A percentile compares a stretch with the other conserved stretches of the same genome.
Conservation (phyloP, 2,797 vertebrate genomes). For the Hypotaenidia philippensis region DNA sequence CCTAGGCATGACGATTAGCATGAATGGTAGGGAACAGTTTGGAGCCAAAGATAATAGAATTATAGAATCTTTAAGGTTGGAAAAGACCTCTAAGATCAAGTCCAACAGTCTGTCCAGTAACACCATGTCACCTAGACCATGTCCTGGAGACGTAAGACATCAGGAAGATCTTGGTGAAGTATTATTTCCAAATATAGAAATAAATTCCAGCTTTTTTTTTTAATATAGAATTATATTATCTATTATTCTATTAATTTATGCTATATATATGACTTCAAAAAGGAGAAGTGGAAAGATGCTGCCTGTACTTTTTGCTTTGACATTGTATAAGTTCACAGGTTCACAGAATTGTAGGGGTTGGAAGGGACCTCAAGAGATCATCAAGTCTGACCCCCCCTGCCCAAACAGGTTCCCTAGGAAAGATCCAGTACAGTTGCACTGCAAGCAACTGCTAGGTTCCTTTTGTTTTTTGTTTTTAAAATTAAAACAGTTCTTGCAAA, state of each 20-base stretch:
- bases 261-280: background rate
- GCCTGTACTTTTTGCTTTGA: background rate
- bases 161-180: background rate
- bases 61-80: no score
- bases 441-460: background rate
- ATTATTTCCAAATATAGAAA: background rate
- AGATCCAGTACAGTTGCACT: background rate
- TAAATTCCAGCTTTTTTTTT: background rate
- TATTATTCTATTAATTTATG: background rate
- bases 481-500: background rate
- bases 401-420: no score
- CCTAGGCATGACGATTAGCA: background rate
- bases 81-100: no score
- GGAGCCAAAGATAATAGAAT: background rate
- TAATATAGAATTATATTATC: background rate
- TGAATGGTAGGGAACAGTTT: background rate
- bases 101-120: no score
- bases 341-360: no score
- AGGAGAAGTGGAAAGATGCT: background rate
- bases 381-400: no score
- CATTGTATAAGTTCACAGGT: background rate
- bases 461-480: background rate
- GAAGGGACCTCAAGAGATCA: no score
- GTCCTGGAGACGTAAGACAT: background rate
- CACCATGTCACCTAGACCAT: no score